Evolutionary conservation across 2,113 vertebrate genomes (phyloP).

Genomic region (Corynorhinus townsendii): DNA sequence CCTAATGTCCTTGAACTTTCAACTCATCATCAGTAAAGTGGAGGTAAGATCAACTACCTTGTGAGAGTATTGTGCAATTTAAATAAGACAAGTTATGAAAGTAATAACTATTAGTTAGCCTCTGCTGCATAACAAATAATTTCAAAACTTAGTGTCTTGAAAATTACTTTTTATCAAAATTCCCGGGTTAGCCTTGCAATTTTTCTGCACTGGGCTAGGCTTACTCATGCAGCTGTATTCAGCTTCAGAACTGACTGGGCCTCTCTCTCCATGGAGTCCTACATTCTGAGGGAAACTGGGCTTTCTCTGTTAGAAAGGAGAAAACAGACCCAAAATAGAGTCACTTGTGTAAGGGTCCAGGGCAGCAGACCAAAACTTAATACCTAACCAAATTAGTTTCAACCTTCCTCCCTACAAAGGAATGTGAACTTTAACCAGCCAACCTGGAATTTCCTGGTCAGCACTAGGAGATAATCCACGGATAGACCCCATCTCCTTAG

Average conservation of each 20-base stretch:
- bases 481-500: background rate
- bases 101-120: background rate
- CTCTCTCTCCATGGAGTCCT: background rate
- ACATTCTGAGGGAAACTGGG: background rate
- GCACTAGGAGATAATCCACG: background rate
- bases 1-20: background rate
- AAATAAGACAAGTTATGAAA: background rate
- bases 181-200: background rate
- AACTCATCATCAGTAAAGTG: background rate
- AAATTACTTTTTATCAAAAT: background rate
- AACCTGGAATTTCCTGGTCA: background rate
- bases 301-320: background rate
- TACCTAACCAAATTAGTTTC: background rate
- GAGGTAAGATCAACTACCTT: background rate
- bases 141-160: background rate
- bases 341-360: background rate
- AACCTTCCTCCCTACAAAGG: background rate
- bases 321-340: background rate
- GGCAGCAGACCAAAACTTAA: background rate
- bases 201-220: background rate
- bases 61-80: background rate
- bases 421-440: background rate
- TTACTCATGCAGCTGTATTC: background rate
- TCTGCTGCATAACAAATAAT: slow-evolving; percentile 2
- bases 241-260: background rate